phyloP scores from a whole-genome alignment of 2,888 invertebrate genomes.

The Drosophila cognata region DNA sequence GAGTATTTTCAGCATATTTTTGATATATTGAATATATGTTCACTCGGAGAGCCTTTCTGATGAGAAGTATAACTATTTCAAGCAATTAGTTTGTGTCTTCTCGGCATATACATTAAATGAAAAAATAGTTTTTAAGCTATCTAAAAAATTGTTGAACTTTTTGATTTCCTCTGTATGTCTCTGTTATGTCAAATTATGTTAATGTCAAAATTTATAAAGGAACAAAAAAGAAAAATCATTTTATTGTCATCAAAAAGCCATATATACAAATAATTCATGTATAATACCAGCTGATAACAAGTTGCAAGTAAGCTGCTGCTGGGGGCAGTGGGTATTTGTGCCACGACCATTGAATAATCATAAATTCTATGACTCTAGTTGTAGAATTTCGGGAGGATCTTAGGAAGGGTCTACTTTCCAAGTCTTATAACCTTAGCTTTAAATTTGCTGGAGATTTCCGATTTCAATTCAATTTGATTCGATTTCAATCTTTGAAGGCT shows the following conservation, averaged over 20 bases:
- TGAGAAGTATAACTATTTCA: not conserved
- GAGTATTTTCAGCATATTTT: too few species aligned
- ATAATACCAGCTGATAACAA: not conserved
- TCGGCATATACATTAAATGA: not conserved
- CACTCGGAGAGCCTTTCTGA: rapidly evolving
- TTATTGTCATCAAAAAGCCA: not conserved
- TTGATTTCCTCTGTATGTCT: too few species aligned
- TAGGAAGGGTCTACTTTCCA: not conserved
- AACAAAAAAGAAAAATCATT: not conserved
- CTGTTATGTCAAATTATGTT: not conserved
- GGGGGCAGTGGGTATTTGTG: not conserved
- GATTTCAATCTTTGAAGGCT: not conserved
- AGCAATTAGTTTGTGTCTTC: not conserved
- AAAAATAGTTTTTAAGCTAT: not conserved
- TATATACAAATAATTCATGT: not conserved
- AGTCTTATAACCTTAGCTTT: not conserved
- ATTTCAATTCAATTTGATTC: not conserved
- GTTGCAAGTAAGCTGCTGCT: not conserved
- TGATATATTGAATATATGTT: not conserved
- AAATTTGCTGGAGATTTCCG: not conserved
- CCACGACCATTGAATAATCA: not conserved
- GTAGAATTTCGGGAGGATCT: not conserved
- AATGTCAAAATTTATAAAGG: not conserved
- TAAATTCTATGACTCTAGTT: not conserved
- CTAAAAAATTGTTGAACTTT: not conserved